A percentile compares a stretch with the other conserved stretches of the same genome.
phyloP scores from a whole-genome alignment of 2,113 vertebrate genomes.

The Ellobius talpinus region DNA sequence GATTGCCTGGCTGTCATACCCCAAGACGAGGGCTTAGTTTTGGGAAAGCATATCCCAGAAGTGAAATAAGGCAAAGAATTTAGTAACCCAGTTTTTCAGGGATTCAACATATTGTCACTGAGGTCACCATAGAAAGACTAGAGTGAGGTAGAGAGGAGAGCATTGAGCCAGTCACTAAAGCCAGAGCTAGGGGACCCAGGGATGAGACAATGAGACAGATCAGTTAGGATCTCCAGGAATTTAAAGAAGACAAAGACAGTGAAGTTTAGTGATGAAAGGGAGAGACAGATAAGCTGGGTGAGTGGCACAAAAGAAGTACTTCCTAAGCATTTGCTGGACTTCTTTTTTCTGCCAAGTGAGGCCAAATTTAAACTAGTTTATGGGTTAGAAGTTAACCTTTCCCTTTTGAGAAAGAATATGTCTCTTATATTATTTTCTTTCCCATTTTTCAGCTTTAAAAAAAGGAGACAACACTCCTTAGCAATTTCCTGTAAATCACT shows the following conservation, averaged over 20 bases:
- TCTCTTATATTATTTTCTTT: background rate
- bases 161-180: background rate
- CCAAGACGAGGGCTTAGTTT: background rate
- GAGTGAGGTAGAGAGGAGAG: background rate
- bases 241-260: background rate
- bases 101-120: background rate
- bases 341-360: background rate
- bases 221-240: background rate
- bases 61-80: background rate
- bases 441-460: background rate
- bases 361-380: slow-evolving; percentile 38
- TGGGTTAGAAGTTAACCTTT: background rate
- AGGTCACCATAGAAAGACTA: background rate
- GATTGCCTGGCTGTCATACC: background rate
- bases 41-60: background rate
- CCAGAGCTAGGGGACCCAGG: background rate
- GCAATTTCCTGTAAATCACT: background rate
- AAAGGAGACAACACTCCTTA: background rate
- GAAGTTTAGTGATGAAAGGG: background rate
- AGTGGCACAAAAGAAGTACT: background rate
- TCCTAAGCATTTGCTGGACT: background rate
- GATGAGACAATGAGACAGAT: background rate
- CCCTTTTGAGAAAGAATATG: background rate
- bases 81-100: background rate
- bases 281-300: background rate